Conservation (phyloP, 2,888 invertebrate genomes). For the Xylocampa areola region DNA sequence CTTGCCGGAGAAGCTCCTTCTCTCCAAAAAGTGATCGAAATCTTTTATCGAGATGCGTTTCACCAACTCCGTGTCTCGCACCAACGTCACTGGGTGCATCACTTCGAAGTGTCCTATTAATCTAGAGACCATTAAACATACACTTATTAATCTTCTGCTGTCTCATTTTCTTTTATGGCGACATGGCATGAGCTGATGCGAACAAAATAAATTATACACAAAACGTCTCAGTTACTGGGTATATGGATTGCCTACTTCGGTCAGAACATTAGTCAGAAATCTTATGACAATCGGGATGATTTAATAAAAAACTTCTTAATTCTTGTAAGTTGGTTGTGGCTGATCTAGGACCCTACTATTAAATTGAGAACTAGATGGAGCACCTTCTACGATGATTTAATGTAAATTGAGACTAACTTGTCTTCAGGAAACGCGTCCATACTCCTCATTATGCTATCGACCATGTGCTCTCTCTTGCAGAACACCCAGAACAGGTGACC, state of each 20-base stretch:
- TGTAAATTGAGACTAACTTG: conserved; percentile 13
- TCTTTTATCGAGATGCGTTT: conserved; percentile 85
- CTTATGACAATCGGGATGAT: too few species aligned
- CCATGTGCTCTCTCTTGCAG: conserved; percentile 31
- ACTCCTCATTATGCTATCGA: conserved; percentile 19
- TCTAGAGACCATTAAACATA: conserved; percentile 16
- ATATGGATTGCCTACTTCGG: too few species aligned
- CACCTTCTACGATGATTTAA: background rate
- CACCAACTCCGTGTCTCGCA: conserved; percentile 84
- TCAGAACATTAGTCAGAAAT: too few species aligned
- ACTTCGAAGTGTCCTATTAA: conserved; percentile 42
- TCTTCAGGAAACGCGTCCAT: conserved; percentile 37
- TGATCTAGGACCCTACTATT: too few species aligned
- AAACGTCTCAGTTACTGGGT: too few species aligned
- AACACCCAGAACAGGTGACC: conserved; percentile 37
- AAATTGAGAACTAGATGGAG: too few species aligned
- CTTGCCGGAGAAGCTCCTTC: conserved; percentile 62
- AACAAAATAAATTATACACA: too few species aligned
- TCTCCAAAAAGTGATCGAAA: conserved; percentile 87
- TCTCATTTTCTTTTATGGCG: too few species aligned
- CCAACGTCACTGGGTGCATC: conserved; percentile 57
- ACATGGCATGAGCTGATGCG: too few species aligned
- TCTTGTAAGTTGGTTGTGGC: too few species aligned
- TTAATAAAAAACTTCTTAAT: too few species aligned
- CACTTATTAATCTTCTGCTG: too few species aligned